Evolutionary conservation across 2,888 invertebrate species (phyloP).

Genomic region (Sarcophaga caerulescens): DNA sequence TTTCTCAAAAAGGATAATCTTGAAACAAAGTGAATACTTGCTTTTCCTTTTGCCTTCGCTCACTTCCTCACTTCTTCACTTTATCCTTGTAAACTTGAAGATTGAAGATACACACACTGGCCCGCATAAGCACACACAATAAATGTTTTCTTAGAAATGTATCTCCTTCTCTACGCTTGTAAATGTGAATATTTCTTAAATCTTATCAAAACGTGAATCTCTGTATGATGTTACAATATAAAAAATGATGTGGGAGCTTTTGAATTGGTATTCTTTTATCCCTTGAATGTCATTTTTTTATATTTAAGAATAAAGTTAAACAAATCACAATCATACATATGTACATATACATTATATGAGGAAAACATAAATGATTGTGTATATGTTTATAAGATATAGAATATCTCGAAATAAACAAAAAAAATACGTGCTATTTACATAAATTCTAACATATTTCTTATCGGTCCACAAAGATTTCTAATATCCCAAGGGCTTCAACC

Average conservation of each 20-base stretch:
- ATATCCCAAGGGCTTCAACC: constrained; percentile 1
- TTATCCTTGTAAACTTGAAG: constrained; percentile 29
- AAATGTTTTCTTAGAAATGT: constrained; percentile 19
- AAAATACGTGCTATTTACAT: constrained; percentile 52
- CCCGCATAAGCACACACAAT: background rate
- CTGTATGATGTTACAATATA: background rate
- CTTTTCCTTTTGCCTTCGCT: background rate
- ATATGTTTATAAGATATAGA: background rate
- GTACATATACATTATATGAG: constrained; percentile 31
- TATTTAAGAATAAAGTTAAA: constrained; percentile 55
- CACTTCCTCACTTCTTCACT: background rate
- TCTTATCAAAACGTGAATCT: background rate
- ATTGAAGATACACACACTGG: background rate
- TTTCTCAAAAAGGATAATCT: constrained; percentile 65
- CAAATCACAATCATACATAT: constrained; percentile 62
- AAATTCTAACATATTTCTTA: constrained; percentile 15
- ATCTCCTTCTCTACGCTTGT: constrained; percentile 3
- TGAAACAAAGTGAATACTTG: constrained; percentile 48
- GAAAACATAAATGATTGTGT: constrained; percentile 32
- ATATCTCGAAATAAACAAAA: background rate
- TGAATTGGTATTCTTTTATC: constrained; percentile 37
- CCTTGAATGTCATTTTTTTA: constrained; percentile 21
- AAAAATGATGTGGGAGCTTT: background rate
- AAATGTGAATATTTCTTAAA: background rate
- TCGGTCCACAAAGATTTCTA: constrained; percentile 17